Evolutionary conservation across 2,113 vertebrate species (phyloP).

Genomic region (Trematomus loennbergii): DNA sequence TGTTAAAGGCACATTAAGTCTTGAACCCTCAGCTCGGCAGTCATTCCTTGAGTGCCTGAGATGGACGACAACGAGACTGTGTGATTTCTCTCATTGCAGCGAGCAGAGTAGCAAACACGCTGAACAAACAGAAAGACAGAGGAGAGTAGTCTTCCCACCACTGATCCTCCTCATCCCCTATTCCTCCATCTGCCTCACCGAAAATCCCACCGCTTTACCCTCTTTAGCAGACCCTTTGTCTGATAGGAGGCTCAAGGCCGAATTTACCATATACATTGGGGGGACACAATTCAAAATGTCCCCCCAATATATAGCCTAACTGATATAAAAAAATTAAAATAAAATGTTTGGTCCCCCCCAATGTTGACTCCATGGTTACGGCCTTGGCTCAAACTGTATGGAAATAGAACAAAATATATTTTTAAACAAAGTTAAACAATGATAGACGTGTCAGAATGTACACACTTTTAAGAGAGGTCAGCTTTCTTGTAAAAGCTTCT

Average conservation of each 20-base stretch:
- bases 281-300: too few species aligned
- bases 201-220: conserved; percentile 22
- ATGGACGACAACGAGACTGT: conserved; percentile 49
- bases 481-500: neutral
- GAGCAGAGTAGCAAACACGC: conserved; percentile 80
- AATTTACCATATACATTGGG: too few species aligned
- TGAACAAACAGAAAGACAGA: conserved; percentile 81
- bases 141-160: conserved; percentile 46
- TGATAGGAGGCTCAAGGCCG: neutral
- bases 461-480: neutral
- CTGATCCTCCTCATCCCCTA: conserved; percentile 43
- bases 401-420: conserved; percentile 7
- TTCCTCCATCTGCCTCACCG: conserved; percentile 44
- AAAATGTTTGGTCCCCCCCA: too few species aligned
- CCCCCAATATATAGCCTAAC: too few species aligned
- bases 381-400: neutral
- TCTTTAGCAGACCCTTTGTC: conserved; percentile 9
- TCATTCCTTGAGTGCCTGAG: conserved; percentile 13
- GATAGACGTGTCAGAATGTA: neutral
- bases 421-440: neutral
- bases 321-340: too few species aligned
- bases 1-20: neutral
- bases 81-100: conserved; percentile 70
- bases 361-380: too few species aligned
- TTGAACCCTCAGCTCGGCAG: conserved; percentile 4